Percentiles rank a stretch among this genome's conserved stretches.
Evolutionary conservation across 1,140 invertebrate species (phyloP).

Genomic region (Zaprionus davidi): DNA sequence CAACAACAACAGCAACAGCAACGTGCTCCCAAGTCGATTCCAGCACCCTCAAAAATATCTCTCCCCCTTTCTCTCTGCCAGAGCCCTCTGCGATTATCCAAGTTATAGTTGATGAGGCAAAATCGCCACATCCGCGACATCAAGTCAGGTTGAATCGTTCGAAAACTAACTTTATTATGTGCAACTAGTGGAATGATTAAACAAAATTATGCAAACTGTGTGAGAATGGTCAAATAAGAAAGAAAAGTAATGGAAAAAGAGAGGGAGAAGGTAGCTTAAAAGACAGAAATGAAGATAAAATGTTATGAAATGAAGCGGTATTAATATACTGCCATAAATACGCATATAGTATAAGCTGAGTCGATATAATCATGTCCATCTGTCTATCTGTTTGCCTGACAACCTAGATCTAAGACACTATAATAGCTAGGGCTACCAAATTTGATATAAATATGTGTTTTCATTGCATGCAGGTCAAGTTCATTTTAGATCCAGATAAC

Average conservation of each 20-base stretch:
- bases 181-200: neutral
- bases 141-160: neutral
- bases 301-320: too few species aligned
- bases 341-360: too few species aligned
- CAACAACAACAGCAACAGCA: neutral
- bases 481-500: too few species aligned
- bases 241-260: neutral
- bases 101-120: neutral
- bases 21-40: slow-evolving; percentile 15
- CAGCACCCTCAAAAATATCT: neutral
- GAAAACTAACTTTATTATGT: neutral
- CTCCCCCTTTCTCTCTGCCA: neutral
- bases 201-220: neutral
- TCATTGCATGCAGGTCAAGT: neutral
- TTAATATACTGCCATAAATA: too few species aligned
- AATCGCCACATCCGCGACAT: neutral
- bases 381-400: too few species aligned
- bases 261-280: neutral
- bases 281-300: neutral
- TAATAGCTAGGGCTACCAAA: too few species aligned
- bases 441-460: too few species aligned
- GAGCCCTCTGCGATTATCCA: neutral
- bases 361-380: too few species aligned
- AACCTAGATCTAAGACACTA: too few species aligned
- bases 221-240: neutral